phyloP scores from a whole-genome alignment of 1,140 invertebrate genomes.

The Apis cerana region DNA sequence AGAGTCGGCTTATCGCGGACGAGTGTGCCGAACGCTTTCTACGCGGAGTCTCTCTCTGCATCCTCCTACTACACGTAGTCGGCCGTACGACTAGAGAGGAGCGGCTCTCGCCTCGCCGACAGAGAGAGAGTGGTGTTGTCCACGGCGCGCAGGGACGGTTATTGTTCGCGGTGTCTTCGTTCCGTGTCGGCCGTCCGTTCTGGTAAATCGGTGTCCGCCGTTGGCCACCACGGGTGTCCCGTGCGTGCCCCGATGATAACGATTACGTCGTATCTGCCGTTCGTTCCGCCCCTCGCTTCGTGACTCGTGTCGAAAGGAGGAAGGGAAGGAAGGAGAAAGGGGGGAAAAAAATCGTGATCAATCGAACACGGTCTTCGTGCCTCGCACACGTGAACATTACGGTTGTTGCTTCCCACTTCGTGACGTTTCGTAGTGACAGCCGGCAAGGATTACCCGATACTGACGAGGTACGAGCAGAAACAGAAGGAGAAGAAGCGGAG shows the following conservation, averaged over 20 bases:
- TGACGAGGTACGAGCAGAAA: background rate
- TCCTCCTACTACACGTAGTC: conserved; percentile 36
- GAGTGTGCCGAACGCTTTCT: conserved; percentile 51
- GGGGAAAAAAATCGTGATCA: background rate
- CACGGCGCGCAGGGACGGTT: too few relatives aligned
- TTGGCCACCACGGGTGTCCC: background rate
- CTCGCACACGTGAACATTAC: conserved; percentile 25
- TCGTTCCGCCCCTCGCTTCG: too few relatives aligned
- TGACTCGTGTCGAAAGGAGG: too few relatives aligned
- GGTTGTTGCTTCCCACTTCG: background rate
- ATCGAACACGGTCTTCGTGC: background rate
- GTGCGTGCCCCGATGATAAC: background rate
- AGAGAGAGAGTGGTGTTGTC: background rate
- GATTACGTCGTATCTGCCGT: too few relatives aligned
- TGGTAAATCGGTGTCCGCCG: background rate
- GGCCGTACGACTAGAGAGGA: background rate
- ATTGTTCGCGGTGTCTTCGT: too few relatives aligned
- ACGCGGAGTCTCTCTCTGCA: conserved; percentile 40
- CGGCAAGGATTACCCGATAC: conserved; percentile 43
- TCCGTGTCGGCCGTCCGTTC: too few relatives aligned
- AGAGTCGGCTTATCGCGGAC: conserved; percentile 53
- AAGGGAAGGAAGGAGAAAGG: too few relatives aligned
- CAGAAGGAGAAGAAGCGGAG: background rate
- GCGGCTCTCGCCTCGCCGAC: background rate
- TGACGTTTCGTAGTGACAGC: conserved; percentile 41